phyloP scores from a whole-genome alignment of 2,888 invertebrate genomes.

The Zele albiditarsus region DNA sequence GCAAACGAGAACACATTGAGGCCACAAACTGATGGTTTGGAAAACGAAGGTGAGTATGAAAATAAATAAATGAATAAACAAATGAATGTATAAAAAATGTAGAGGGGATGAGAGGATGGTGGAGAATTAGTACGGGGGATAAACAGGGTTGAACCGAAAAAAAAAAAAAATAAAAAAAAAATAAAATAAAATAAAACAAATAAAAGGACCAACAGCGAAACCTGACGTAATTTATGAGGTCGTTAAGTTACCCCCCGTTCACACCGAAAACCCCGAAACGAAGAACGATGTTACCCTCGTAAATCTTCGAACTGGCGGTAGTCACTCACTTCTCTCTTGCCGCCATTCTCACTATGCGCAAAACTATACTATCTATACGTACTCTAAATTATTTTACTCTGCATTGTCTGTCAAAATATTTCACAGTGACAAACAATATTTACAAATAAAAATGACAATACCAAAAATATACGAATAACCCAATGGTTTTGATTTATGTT shows the following conservation, averaged over 20 bases:
- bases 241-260: constrained; percentile 50
- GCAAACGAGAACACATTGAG: constrained; percentile 41
- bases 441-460: not conserved
- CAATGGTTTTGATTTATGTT: not conserved
- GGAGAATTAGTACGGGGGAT: not conserved
- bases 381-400: constrained; percentile 32
- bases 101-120: not conserved
- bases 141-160: constrained; percentile 20
- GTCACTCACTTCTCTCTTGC: constrained; percentile 48
- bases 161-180: constrained; percentile 28
- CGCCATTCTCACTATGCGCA: constrained; percentile 32
- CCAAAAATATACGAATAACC: not conserved
- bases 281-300: constrained; percentile 53
- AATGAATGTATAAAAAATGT: constrained; percentile 25
- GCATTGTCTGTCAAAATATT: constrained; percentile 36
- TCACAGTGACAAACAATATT: not conserved
- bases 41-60: constrained; percentile 19
- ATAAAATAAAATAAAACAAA: constrained; percentile 47
- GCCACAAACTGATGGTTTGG: constrained; percentile 33
- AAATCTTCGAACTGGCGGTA: constrained; percentile 50
- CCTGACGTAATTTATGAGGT: constrained; percentile 52
- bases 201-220: constrained; percentile 48
- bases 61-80: constrained; percentile 26
- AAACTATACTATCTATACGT: constrained; percentile 33
- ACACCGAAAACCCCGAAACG: constrained; percentile 45